Conservation (phyloP, 2,797 vertebrate genomes). For the Tamandua tetradactyla region DNA sequence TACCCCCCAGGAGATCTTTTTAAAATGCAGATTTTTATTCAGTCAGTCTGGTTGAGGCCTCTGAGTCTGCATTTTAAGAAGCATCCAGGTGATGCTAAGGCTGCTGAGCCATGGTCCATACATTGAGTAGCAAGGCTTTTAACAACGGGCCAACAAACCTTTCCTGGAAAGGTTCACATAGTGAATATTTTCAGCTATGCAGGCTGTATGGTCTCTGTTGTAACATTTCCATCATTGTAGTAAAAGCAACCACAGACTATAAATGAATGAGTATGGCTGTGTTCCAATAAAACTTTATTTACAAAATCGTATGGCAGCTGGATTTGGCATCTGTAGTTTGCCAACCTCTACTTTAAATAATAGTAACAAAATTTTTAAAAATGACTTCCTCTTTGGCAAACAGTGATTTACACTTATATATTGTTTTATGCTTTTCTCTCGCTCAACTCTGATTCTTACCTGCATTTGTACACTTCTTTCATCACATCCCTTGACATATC, state of each 20-base stretch:
- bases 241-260: not conserved
- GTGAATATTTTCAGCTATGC: not conserved
- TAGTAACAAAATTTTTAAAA: not conserved
- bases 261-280: not conserved
- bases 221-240: not conserved
- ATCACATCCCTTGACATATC: constrained; percentile 58
- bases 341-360: not conserved
- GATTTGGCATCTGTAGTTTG: not conserved
- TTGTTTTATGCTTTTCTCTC: not conserved
- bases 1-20: not conserved
- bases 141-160: not conserved
- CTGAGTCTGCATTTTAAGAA: not conserved
- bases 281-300: constrained; percentile 6
- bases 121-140: not conserved
- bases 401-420: not conserved
- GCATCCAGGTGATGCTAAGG: rapidly evolving
- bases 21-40: not conserved
- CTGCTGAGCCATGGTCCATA: not conserved
- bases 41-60: not conserved
- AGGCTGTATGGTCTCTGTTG: not conserved
- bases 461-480: not conserved
- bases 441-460: not conserved
- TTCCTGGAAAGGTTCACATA: not conserved
- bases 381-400: not conserved
- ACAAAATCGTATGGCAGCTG: not conserved